Percentiles rank a stretch among this genome's conserved stretches.
Conservation (phyloP, 2,113 vertebrate species). For the Zosterops hypoxanthus region DNA sequence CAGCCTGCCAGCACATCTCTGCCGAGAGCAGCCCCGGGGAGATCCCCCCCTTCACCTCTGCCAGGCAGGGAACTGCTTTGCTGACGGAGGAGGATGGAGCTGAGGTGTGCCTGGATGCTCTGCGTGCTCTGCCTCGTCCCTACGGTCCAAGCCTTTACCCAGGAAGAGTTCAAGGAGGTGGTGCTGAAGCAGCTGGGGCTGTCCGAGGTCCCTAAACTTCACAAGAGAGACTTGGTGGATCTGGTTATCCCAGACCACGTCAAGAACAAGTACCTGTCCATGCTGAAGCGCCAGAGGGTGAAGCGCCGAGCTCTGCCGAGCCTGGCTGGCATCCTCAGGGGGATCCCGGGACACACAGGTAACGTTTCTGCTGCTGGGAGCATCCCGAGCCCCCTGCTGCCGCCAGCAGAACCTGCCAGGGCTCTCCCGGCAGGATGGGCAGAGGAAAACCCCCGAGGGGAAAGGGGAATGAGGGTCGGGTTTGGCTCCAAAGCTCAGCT, state of each 20-base stretch:
- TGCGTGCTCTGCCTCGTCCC: slow-evolving; percentile 49
- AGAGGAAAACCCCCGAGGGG: not conserved
- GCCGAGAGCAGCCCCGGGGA: not conserved
- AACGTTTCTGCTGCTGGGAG: not conserved
- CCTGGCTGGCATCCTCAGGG: slow-evolving; percentile 86
- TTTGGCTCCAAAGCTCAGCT: not conserved
- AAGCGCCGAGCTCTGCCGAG: slow-evolving; percentile 85
- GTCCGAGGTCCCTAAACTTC: slow-evolving; percentile 80
- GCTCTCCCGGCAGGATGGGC: rapidly evolving
- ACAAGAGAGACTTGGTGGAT: slow-evolving; percentile 81
- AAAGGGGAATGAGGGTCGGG: not conserved
- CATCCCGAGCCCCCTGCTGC: not conserved
- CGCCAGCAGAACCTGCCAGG: not conserved
- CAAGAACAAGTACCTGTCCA: slow-evolving; percentile 84
- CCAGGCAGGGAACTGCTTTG: not conserved
- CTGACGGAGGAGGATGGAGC: not conserved
- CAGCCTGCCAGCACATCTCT: slow-evolving; percentile 3
- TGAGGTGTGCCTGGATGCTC: slow-evolving; percentile 35
- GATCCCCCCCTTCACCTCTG: not conserved
- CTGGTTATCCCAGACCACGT: slow-evolving; percentile 84
- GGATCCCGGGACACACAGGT: slow-evolving; percentile 87
- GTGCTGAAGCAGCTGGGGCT: slow-evolving; percentile 84
- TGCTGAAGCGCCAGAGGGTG: slow-evolving; percentile 86
- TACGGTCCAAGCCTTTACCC: slow-evolving; percentile 66
- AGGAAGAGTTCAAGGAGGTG: slow-evolving; percentile 80